These are phyloP conservation scores for Cyclargus thomasi DNA, from an alignment of 1,140 invertebrate species.

Conservation along the genomic window DNA sequence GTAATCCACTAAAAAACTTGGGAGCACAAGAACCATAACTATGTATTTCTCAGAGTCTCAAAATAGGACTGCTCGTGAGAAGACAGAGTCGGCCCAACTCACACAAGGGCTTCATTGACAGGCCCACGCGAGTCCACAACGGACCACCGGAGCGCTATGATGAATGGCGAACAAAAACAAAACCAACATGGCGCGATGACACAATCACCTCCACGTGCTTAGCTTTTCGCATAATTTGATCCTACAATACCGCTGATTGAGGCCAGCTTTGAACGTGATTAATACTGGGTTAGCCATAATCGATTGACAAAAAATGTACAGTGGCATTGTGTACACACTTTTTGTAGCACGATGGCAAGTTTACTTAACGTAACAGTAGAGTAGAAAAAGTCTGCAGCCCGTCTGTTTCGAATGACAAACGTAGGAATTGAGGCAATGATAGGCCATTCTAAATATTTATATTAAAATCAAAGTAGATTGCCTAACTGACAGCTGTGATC, in stretches of 20 bases:
- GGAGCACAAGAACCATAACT: too few species aligned
- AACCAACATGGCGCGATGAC: constrained; percentile 32
- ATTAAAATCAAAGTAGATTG: too few species aligned
- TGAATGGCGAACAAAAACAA: constrained; percentile 22
- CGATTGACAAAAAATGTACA: not conserved
- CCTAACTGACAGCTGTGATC: too few species aligned
- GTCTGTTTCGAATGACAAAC: too few species aligned
- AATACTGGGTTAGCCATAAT: not conserved
- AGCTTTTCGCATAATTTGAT: not conserved
- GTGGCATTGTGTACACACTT: not conserved
- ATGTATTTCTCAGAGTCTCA: not conserved
- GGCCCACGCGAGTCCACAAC: constrained; percentile 20
- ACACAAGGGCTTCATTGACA: constrained; percentile 22
- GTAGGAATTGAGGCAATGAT: too few species aligned
- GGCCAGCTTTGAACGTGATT: not conserved
- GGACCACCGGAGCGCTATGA: constrained; percentile 3
- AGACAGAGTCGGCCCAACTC: not conserved
- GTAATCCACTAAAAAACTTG: too few species aligned
- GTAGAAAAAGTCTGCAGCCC: too few species aligned
- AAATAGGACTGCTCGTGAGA: not conserved
- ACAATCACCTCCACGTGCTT: constrained; percentile 31
- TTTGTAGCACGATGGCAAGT: too few species aligned
- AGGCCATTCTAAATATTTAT: too few species aligned
- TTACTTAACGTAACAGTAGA: too few species aligned
- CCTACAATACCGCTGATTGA: not conserved